Evolutionary conservation across 1,140 invertebrate genomes (phyloP).

Genomic region (Sweltsa coloradensis): DNA sequence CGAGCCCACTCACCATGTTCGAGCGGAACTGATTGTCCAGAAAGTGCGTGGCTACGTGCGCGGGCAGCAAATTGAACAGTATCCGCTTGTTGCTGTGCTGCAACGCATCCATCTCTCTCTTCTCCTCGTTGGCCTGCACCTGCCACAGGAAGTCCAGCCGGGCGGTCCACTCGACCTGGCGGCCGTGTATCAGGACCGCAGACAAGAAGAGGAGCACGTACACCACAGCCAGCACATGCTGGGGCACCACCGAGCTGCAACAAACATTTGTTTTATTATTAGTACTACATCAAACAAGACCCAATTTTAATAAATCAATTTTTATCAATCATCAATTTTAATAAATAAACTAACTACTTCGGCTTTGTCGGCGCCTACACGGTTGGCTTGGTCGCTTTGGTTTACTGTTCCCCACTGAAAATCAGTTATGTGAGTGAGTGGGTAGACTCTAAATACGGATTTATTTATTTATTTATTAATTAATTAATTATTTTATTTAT

Average conservation of each 20-base stretch:
- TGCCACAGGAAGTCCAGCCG: slow-evolving; percentile 80
- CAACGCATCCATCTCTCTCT: slow-evolving; percentile 81
- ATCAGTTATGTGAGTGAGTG: too few species aligned
- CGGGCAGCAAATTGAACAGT: slow-evolving; percentile 83
- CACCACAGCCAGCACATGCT: slow-evolving; percentile 48
- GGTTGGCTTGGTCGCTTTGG: too few species aligned
- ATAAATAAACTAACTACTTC: too few species aligned
- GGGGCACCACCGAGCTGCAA: slow-evolving; percentile 42
- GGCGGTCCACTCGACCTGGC: slow-evolving; percentile 76
- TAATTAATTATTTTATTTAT: too few species aligned
- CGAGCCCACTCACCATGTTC: slow-evolving; percentile 65
- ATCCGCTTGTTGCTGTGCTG: slow-evolving; percentile 78
- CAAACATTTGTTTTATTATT: too few species aligned
- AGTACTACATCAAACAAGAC: too few species aligned
- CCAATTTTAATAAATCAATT: too few species aligned
- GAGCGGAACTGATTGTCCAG: slow-evolving; percentile 76
- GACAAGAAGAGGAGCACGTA: slow-evolving; percentile 70
- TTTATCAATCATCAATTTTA: too few species aligned
- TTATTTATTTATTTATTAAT: too few species aligned
- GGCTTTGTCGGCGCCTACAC: too few species aligned
- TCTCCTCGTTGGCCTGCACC: slow-evolving; percentile 74
- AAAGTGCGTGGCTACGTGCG: slow-evolving; percentile 88
- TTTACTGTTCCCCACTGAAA: too few species aligned
- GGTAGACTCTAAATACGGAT: too few species aligned
- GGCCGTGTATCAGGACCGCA: slow-evolving; percentile 66